Evolutionary conservation across 2,888 invertebrate species (phyloP), one percentile per base, ranked within the genome.

Genomic region (Eristalis tenax): DNA sequence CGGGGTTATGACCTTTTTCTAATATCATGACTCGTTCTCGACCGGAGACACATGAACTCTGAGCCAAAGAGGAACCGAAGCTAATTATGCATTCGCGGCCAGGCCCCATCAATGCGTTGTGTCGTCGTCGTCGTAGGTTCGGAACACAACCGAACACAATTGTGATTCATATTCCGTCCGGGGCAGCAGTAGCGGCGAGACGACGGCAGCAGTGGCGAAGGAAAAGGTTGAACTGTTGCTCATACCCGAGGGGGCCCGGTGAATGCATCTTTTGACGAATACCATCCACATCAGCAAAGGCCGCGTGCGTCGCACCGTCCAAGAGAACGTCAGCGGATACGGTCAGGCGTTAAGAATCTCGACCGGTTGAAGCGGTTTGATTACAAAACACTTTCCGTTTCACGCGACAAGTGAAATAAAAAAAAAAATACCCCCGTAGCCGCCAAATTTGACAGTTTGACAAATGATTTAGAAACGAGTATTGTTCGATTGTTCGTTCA

Each of bases 91-190:
- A 85, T 85, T 85, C 84, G 70, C 40, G 8, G 64, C 80, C 61
- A 75, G 75, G 32, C 84, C 32, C 43, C n/a, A 1, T 18, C 10
- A 18, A 10, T 50, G 50, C n/a, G 18, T 59, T 84, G 84, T 79
- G 79, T 83, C 64, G 74, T 57, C 23, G 23, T 64, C 56, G 18
- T 77, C 23, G 23, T 38, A 35, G 35, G 28, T 32, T 68, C n/a
- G 56, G 64, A 63, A 28, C 74, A 70, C 66, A 65, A 22, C 69
- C 66, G 70, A 70, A 70, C 56, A 13, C 57, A 50, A 23, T 50
- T 40, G 70, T 80, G 84, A 81, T 73, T 84, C 84, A 84, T 73
- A 81, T 80, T 84, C 80, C 56, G 75, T 84, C 80, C 56, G 75
- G 65, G 75, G 76, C 68, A 71, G 18, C n/a, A 18, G 50, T 18